phyloP scores from a whole-genome alignment of 1,140 invertebrate genomes.

The Ips typographus region DNA sequence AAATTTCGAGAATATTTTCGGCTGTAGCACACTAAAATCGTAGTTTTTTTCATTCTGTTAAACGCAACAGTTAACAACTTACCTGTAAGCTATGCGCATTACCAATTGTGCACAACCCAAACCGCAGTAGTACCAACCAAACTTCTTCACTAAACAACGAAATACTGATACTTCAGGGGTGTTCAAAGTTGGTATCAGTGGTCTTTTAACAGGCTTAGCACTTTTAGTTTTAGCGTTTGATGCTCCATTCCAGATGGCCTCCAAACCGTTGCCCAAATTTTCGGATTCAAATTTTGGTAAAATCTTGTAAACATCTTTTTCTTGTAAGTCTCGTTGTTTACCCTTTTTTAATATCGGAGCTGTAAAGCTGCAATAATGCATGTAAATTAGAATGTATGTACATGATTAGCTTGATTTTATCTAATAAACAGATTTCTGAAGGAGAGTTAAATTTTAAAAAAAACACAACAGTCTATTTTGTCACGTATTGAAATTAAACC shows the following conservation, averaged over 20 bases:
- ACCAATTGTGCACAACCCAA: slow-evolving; percentile 50
- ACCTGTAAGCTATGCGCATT: slow-evolving; percentile 25
- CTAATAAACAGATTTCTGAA: neutral
- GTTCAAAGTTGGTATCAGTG: neutral
- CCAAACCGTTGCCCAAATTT: slow-evolving; percentile 41
- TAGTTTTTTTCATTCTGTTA: neutral
- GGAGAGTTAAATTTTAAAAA: neutral
- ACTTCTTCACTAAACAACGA: slow-evolving; percentile 20
- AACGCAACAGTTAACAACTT: too few relatives aligned
- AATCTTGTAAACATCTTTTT: slow-evolving; percentile 52
- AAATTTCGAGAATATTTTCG: slow-evolving; percentile 62
- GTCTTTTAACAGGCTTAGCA: neutral
- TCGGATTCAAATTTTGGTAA: slow-evolving; percentile 38
- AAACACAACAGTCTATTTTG: neutral
- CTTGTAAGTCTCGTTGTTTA: slow-evolving; percentile 38
- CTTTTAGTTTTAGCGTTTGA: slow-evolving; percentile 35
- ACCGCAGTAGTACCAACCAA: slow-evolving; percentile 27
- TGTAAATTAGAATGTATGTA: neutral
- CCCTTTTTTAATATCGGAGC: slow-evolving; percentile 41
- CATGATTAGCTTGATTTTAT: neutral
- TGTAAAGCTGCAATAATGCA: slow-evolving; percentile 39
- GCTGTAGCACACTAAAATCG: slow-evolving; percentile 32
- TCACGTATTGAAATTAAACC: neutral
- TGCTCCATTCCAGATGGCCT: slow-evolving; percentile 42
- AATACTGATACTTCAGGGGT: slow-evolving; percentile 16